A percentile compares a stretch with the other conserved stretches of the same genome.
Conservation (phyloP, 2,888 invertebrate species). For the Eupithecia subfuscata region DNA sequence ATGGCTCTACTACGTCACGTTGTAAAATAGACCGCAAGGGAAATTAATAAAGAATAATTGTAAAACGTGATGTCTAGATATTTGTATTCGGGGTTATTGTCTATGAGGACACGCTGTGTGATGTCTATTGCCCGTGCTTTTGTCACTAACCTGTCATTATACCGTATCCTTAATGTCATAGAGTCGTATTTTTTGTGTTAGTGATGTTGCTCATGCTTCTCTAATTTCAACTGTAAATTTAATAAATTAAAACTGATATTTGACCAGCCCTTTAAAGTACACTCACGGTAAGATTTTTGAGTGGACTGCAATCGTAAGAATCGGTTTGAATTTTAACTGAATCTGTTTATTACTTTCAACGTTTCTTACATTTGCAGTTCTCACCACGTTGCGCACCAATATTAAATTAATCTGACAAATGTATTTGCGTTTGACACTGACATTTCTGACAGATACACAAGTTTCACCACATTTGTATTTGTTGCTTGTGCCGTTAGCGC, state of each 20-base stretch:
- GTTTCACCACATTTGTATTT: conserved; percentile 29
- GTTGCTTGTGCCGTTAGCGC: conserved; percentile 56
- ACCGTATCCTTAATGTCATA: conserved; percentile 31
- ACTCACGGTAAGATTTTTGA: conserved; percentile 21
- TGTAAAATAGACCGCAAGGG: conserved; percentile 10
- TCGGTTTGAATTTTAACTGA: not conserved
- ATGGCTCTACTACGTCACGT: not conserved
- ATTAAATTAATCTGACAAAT: conserved; percentile 28
- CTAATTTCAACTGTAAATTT: conserved; percentile 14
- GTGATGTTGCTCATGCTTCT: conserved; percentile 32
- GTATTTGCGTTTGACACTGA: conserved; percentile 32
- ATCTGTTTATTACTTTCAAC: not conserved
- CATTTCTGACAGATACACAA: conserved; percentile 31
- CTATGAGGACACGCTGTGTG: conserved; percentile 73
- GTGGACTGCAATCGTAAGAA: conserved; percentile 23
- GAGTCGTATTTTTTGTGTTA: conserved; percentile 34
- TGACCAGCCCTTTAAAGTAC: conserved; percentile 16
- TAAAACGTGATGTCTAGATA: conserved; percentile 17
- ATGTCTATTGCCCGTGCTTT: conserved; percentile 65
- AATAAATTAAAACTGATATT: conserved; percentile 17
- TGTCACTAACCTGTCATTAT: conserved; percentile 57
- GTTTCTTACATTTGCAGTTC: conserved; percentile 18
- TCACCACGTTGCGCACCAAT: conserved; percentile 18
- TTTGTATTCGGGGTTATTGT: conserved; percentile 66
- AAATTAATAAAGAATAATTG: conserved; percentile 1